These are phyloP conservation scores for Acrocephalus arundinaceus DNA, from an alignment of 2,113 vertebrate genomes.

Conservation along the genomic window DNA sequence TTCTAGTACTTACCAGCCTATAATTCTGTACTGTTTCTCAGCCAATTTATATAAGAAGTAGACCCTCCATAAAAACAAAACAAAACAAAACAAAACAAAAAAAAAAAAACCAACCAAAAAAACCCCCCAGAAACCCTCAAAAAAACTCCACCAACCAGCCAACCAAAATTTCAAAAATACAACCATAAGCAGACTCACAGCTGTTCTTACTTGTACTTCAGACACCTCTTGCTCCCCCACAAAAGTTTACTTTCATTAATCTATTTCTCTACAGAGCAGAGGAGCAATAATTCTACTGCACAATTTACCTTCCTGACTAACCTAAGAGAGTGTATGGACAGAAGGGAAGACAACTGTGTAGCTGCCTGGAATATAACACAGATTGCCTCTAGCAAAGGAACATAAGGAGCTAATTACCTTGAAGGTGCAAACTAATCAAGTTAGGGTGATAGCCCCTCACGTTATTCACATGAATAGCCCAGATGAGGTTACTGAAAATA, in stretches of 20 bases:
- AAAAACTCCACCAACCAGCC: neutral
- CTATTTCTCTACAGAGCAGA: neutral
- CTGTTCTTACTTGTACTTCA: neutral
- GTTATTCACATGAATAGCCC: conserved; percentile 13
- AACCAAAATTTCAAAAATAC: neutral
- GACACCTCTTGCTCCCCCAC: neutral
- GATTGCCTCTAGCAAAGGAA: conserved; percentile 43
- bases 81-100: neutral
- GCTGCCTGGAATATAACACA: conserved; percentile 5
- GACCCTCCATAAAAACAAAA: neutral
- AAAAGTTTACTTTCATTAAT: neutral
- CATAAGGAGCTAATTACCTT: conserved; percentile 62
- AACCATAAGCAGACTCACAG: neutral
- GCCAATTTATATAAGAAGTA: neutral
- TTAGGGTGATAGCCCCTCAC: neutral
- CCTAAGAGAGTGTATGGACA: neutral
- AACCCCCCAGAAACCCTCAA: too few species aligned
- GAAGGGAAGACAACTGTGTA: conserved; percentile 38
- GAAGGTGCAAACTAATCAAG: conserved; percentile 52
- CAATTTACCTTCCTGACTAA: neutral
- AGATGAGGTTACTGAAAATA: neutral
- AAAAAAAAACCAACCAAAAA: neutral
- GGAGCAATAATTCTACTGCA: neutral
- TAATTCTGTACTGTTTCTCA: neutral
- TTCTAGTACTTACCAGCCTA: neutral